Base-by-base conservation (phyloP, 2,113 vertebrate species). In the Crotalus helleri region DNA sequence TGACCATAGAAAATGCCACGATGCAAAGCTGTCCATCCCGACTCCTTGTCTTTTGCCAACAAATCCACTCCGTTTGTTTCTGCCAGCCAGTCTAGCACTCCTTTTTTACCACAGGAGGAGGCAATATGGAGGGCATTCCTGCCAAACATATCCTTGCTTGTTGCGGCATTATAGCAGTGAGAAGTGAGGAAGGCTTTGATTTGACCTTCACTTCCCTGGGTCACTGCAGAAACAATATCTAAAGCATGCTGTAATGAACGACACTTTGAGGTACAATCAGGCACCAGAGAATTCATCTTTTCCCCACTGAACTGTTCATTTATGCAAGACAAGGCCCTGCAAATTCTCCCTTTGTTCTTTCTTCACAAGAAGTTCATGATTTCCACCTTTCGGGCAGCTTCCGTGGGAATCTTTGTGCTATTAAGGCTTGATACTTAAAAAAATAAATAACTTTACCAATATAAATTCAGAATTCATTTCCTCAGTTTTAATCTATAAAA, bases 1-100 rank as follows among this genome's bases (percentile, higher is more conserved):
- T 99, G 99, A 74, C 99, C 99, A 90, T 99, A 99, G 97, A 99
- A 99, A 94, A 98, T 97, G 88, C 99, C 99, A 96, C 99, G 98
- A 95, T 99, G 99, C 95, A 99, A 96, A 92, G 99, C 98, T 0
- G 99, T 99, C 99, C 99, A 99, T 93, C 99, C 98, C 0, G 99
- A 99, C 89, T 99, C 99, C 94, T 98, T 98, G 96, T 99, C 99
- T 95, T 99, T 99, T 0, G 97, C 96, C 93, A 97, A 95, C 23
- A 98, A 96, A 96, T 99, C 99, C 59, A 98, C 98, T 91, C 97
- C 98, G 97, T 98, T 99, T 92, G 94, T 97, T 93, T 98, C 98
- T 95, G 98, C 97, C 90, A 99, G 97, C 99, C 99, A 99, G 58
- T 99, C 98, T 24, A 99, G 95, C 33, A 99, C 97, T 29, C 96